phyloP scores from a whole-genome alignment of 2,888 invertebrate species.

The Nudaria mundana region DNA sequence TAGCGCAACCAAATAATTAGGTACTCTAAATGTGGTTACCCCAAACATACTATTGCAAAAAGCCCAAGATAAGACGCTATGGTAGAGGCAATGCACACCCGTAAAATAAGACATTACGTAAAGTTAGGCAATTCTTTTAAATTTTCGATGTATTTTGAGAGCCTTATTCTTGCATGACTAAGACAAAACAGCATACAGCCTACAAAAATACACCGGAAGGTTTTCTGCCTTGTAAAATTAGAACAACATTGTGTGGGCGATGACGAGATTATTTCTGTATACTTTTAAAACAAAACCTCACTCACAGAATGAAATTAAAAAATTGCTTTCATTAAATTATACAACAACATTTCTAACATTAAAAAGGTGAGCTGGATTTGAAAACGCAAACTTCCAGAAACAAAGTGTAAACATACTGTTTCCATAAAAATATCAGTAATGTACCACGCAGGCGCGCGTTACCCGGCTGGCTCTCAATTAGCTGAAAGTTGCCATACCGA shows the following conservation, averaged over 20 bases:
- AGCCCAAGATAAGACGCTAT: too few species aligned
- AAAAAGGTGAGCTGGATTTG: constrained; percentile 10
- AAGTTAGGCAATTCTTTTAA: too few species aligned
- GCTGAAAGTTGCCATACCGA: constrained; percentile 23
- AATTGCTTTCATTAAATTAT: neutral
- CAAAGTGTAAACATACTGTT: constrained; percentile 37
- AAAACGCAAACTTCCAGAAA: constrained; percentile 24
- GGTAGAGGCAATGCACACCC: too few species aligned
- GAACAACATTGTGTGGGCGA: neutral
- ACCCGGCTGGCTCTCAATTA: constrained; percentile 29
- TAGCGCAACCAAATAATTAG: too few species aligned
- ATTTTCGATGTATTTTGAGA: too few species aligned
- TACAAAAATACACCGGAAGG: neutral
- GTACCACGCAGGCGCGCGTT: constrained; percentile 33
- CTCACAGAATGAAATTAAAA: neutral
- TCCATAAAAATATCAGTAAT: constrained; percentile 23
- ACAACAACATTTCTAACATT: constrained; percentile 6
- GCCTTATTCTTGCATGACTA: too few species aligned
- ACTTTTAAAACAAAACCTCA: neutral
- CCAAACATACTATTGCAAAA: too few species aligned
- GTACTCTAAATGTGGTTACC: too few species aligned
- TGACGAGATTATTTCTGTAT: neutral
- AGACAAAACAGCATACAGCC: too few species aligned
- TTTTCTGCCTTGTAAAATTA: neutral
- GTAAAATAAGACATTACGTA: too few species aligned